Evolutionary conservation across 2,888 invertebrate genomes (phyloP), one percentile per base, ranked within the genome.

Genomic region (Periphyllus acericola): DNA sequence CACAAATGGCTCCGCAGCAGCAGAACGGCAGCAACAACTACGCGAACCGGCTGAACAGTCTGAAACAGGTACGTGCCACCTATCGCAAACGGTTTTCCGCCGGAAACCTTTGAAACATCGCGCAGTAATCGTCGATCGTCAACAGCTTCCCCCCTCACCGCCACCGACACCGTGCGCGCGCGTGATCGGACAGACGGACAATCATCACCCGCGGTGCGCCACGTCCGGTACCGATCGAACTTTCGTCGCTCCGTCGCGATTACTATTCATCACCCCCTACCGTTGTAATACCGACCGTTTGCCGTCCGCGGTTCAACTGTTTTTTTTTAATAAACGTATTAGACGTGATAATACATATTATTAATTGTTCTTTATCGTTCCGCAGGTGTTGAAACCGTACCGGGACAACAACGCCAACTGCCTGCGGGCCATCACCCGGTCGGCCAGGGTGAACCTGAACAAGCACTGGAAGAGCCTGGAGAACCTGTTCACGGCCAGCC

Each of bases 401-500:
- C 72, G 87, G 32, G 87, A 87, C 81, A 81, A 87, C 74, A 74
- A 81, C 25, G 87, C 93, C 72, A 92, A 92, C 90, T 92, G 94
- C 89, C 93, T 94, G 25, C 92, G 94, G 89, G 93, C 93, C 90
- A 92, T 94, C 91, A 92, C 93, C 79, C 92, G 92, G 90, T 93
- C 93, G 60, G 92, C 94, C 90, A 93, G 93, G 90, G 93, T 94
- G 91, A 94, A 94, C 91, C 92, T 94, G 90, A 94, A 94, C 92
- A 93, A 93, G 91, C 94, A 94, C 91, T 94, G 94, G 94, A 93
- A 93, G 90, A 93, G 93, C 91, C 93, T 94, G 90, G 94, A 94
- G 90, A 93, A 93, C 89, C 91, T 93, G 90, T 92, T 93, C 91
- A 92, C 93, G 90, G 92, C 93, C 90, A 90, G 78, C 92, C 89